Evolutionary conservation across 2,888 invertebrate genomes (phyloP), one percentile per base, ranked within the genome.

Genomic region (Brenthis ino): DNA sequence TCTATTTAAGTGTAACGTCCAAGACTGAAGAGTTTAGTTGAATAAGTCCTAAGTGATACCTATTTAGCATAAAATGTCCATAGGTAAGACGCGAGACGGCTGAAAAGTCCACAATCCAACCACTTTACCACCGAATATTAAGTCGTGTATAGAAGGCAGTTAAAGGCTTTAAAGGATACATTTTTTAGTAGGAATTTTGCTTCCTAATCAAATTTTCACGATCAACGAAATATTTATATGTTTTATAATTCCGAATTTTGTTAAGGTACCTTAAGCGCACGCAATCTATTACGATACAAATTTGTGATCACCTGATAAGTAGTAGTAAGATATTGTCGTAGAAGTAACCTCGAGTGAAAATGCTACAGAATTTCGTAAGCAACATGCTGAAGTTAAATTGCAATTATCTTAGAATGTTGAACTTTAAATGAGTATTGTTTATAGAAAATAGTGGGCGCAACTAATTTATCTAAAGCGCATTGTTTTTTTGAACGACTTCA

Each of bases 1-100:
- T 91, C 86, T 90, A 91, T 88, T 88, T 92, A 91, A 92, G 92
- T 87, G 91, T 89, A 92, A 92, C 92, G 91, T 89, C 89, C 91
- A 93, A 93, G 92, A 93, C 93, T 93, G 92, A 92, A 91, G 91
- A 88, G 92, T 89, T 89, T 90, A 91, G 89, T 85, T 88, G 85
- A 89, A 84, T 91, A 91, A 90, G 88, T 88, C 86, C 86, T 89
- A 88, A 89, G 85, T 89, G 90, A 90, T 88, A 89, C 87, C 88
- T 89, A 89, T 88, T 87, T 90, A 92, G 91, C 87, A 86, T 91
- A 86, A 89, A 89, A 88, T 88, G 91, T 91, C 91, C 91, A 88
- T 89, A 89, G 86, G 85, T 86, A 85, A 85, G 86, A 86, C 85
- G 84, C 79, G 82, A 84, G 85, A 85, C 79, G 73, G 74, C 63